Percentiles rank a stretch among this genome's conserved stretches.
Conservation (phyloP, 2,888 invertebrate species). For the Noctua fimbriata region DNA sequence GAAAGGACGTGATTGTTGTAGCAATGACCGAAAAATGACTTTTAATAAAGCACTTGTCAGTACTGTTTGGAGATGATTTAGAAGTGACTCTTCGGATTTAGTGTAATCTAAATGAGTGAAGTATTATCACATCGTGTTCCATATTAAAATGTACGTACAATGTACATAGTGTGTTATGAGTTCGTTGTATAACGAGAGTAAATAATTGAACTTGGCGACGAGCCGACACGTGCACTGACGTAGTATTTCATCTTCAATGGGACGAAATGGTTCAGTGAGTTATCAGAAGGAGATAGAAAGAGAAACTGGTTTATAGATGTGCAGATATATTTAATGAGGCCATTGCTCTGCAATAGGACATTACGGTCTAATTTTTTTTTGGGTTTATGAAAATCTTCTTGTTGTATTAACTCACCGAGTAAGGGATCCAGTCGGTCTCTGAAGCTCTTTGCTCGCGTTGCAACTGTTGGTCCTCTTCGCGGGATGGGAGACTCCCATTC, state of each 20-base stretch:
- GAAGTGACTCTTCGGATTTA: conserved; percentile 22
- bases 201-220: conserved; percentile 51
- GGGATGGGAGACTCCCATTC: conserved; percentile 88
- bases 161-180: conserved; percentile 38
- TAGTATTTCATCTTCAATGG: conserved; percentile 35
- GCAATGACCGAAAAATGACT: conserved; percentile 21
- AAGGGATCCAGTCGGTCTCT: conserved; percentile 94
- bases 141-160: conserved; percentile 50
- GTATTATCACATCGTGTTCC: conserved; percentile 39
- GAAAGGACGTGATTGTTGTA: conserved; percentile 21
- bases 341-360: background rate
- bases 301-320: too few species aligned
- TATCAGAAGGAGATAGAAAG: background rate
- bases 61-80: conserved; percentile 34
- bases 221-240: conserved; percentile 63
- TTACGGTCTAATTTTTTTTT: background rate
- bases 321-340: background rate
- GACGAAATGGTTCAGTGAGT: conserved; percentile 17
- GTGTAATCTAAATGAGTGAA: conserved; percentile 40
- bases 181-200: conserved; percentile 52
- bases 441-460: conserved; percentile 93
- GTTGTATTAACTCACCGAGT: conserved; percentile 88
- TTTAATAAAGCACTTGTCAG: conserved; percentile 12
- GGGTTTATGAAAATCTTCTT: background rate
- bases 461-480: conserved; percentile 78